These are phyloP conservation scores for Corythornis madagascariensis DNA, from an alignment of 2,113 vertebrate genomes.

Conservation along the genomic window DNA sequence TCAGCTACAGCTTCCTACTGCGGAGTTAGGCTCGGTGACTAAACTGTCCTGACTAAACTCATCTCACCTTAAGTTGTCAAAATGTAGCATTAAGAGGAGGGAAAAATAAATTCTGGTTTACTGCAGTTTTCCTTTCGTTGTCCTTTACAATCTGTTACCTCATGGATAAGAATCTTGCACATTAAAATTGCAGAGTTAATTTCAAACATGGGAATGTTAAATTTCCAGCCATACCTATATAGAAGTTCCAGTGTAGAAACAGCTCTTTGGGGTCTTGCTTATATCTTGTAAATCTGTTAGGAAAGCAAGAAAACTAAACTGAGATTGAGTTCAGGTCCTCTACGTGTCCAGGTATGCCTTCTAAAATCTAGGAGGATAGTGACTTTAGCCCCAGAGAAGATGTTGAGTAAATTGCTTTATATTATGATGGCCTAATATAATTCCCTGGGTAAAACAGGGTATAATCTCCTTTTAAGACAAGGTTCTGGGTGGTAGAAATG, in stretches of 20 bases:
- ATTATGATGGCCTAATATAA: not conserved
- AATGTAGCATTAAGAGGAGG: fast-evolving
- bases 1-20: not conserved
- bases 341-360: not conserved
- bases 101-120: not conserved
- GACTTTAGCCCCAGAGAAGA: not conserved
- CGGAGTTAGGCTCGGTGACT: not conserved
- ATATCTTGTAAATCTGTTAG: not conserved
- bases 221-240: not conserved
- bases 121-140: not conserved
- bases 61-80: not conserved
- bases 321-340: not conserved
- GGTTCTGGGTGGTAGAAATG: not conserved
- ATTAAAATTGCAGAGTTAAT: not conserved
- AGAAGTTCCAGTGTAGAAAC: not conserved
- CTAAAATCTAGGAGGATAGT: not conserved
- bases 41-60: too few species aligned
- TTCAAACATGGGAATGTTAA: not conserved
- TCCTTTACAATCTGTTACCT: not conserved
- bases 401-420: not conserved
- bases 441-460: not conserved
- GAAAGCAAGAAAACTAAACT: not conserved
- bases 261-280: not conserved
- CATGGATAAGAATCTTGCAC: not conserved
- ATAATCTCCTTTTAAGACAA: not conserved